Base-by-base conservation (phyloP, 2,888 invertebrate genomes). In the Synanthedon andrenaeformis region DNA sequence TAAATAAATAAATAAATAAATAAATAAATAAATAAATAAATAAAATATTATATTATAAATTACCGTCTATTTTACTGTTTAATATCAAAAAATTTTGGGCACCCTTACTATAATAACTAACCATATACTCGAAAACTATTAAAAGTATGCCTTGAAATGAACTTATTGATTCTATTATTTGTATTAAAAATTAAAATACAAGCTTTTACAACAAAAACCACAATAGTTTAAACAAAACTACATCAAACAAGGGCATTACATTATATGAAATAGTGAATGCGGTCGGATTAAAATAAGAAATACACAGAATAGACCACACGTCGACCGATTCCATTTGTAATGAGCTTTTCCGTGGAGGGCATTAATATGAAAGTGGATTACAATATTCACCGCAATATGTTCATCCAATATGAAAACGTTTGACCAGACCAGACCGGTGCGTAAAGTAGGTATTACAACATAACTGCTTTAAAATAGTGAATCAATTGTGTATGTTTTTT, bases 241-340 rank as follows among this genome's bases (percentile, higher is more conserved):
- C 10, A 35, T 10, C 8, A 49, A 53, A 55, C 23, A 53, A 69
- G 70, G 70, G 57, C 66, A 67, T 63, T 62, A 42, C 62, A 70
- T 69, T 67, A 63, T 59, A 65, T 19, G 19, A 65, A 59, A 64
- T 67, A 70, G 70, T 69, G 72, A 69, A 72, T 55, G 63, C 72
- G 69, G 54, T 49, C 17, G 62, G 59, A 67, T 69, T 72, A 66
- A 67, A 66, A 58, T 65, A 75, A 72, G 67, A 74, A 64, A 65
- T 35, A 11, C 56, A 69, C 61, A 57, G 61, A 56, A 51, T 53
- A 55, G 54, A 69, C 70, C 70, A 56, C 71, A 67, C 54, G 55
- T 62, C 61, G 60, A 68, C 69, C 70, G 63, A 70, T 62, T 65
- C 63, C 65, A 73, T 72, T 67, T 70, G 69, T 75, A 76, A 76